These are phyloP conservation scores for Pterostichus niger DNA, from an alignment of 2,888 invertebrate genomes.

Conservation along the genomic window DNA sequence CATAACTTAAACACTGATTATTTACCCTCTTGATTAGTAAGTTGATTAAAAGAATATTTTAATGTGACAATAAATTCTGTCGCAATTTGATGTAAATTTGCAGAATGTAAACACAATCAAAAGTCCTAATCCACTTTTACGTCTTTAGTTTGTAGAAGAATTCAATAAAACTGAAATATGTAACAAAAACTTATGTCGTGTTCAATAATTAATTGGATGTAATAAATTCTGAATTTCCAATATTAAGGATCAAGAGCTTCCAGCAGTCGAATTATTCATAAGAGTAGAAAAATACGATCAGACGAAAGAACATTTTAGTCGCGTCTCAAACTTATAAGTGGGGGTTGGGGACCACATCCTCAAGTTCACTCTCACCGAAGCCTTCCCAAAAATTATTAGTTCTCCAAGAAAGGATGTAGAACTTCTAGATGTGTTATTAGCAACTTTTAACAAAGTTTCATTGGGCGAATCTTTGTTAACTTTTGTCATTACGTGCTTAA, in stretches of 20 bases:
- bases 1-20: conserved; percentile 14
- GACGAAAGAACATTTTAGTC: conserved; percentile 8
- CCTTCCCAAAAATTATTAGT: conserved; percentile 47
- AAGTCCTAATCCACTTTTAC: conserved; percentile 1
- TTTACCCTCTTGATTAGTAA: background rate
- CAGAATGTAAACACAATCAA: conserved; percentile 32
- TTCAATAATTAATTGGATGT: conserved; percentile 27
- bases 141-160: conserved; percentile 15
- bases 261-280: conserved; percentile 36
- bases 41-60: conserved; percentile 23
- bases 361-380: background rate
- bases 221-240: conserved; percentile 43
- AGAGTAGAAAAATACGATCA: conserved; percentile 41
- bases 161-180: conserved; percentile 51
- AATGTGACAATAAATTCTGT: conserved; percentile 25
- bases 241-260: conserved; percentile 9
- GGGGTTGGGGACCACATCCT: background rate
- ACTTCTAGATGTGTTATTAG: conserved; percentile 54
- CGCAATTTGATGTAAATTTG: conserved; percentile 18
- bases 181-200: conserved; percentile 46
- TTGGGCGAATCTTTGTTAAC: conserved; percentile 42
- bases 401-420: conserved; percentile 47
- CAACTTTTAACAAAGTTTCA: conserved; percentile 61
- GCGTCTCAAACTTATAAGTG: background rate
- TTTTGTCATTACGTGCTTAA: conserved; percentile 59